phyloP scores from a whole-genome alignment of 2,113 vertebrate genomes.

The Danio rerio region DNA sequence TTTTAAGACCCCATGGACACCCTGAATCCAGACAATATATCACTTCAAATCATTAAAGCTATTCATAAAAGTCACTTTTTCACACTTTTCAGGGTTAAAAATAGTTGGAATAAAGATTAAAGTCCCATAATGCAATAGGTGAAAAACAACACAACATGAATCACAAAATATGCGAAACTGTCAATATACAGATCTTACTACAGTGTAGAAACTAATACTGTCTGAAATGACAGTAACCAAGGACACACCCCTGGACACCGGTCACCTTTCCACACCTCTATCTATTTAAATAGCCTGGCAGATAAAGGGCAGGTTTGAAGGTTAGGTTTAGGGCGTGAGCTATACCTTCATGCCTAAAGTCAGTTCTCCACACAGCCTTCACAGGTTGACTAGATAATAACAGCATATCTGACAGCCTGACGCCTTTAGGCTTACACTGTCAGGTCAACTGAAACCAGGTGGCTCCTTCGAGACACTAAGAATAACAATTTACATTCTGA shows the following conservation, averaged over 20 bases:
- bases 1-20: no score
- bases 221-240: neutral
- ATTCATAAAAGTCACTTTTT: no score
- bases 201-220: neutral
- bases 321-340: conserved; percentile 41
- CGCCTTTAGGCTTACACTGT: neutral
- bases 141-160: no score
- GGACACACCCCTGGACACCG: conserved; percentile 3
- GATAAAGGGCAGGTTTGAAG: conserved; percentile 34
- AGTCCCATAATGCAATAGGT: no score
- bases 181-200: no score
- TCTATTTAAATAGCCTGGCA: conserved; percentile 21
- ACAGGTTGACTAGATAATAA: neutral
- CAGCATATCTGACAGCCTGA: neutral
- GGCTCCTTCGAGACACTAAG: conserved; percentile 11
- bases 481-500: conserved; percentile 38
- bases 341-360: neutral
- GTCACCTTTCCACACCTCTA: conserved; percentile 29
- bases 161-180: no score
- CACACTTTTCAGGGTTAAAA: no score
- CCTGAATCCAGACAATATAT: no score
- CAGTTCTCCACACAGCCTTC: neutral
- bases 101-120: no score
- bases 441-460: conserved; percentile 29
- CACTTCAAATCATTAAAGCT: no score